A percentile compares a stretch with the other conserved stretches of the same genome.
phyloP scores from a whole-genome alignment of 2,113 vertebrate genomes.

The Thinocorus orbignyianus region DNA sequence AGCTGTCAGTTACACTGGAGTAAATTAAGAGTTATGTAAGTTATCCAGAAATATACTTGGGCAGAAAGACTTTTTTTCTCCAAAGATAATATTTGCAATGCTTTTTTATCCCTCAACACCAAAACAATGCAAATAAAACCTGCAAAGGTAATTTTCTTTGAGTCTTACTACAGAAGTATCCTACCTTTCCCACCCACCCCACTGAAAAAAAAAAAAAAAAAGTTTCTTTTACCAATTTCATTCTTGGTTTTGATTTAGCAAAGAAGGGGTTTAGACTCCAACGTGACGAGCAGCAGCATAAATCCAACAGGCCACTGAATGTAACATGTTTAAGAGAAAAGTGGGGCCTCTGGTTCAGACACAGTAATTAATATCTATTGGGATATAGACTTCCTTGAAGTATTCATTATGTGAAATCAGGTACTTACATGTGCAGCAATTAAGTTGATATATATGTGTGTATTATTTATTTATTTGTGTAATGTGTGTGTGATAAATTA shows the following conservation, averaged over 20 bases:
- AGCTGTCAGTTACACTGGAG: not conserved
- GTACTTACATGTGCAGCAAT: slow-evolving; percentile 44
- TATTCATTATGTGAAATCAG: slow-evolving; percentile 52
- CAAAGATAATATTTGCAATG: not conserved
- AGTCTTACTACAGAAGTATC: not conserved
- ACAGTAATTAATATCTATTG: slow-evolving; percentile 46
- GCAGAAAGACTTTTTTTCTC: not conserved
- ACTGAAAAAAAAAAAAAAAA: not conserved
- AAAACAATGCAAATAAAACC: not conserved
- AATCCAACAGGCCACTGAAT: not conserved
- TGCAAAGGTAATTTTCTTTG: not conserved
- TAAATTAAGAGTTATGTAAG: not conserved
- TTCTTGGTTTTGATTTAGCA: not conserved
- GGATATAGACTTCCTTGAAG: not conserved
- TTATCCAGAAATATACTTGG: rapidly evolving
- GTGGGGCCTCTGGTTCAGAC: slow-evolving; percentile 20
- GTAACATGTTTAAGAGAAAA: not conserved
- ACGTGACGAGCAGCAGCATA: not conserved
- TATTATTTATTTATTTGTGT: slow-evolving; percentile 51
- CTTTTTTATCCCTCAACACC: not conserved
- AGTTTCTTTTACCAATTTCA: not conserved
- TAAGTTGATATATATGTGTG: slow-evolving; percentile 53
- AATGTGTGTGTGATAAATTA: slow-evolving; percentile 45
- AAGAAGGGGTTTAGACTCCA: not conserved
- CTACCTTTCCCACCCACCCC: not conserved